These are phyloP conservation scores for Disparrhopalites patrizii DNA, from an alignment of 2,888 invertebrate species.

Conservation along the genomic window DNA sequence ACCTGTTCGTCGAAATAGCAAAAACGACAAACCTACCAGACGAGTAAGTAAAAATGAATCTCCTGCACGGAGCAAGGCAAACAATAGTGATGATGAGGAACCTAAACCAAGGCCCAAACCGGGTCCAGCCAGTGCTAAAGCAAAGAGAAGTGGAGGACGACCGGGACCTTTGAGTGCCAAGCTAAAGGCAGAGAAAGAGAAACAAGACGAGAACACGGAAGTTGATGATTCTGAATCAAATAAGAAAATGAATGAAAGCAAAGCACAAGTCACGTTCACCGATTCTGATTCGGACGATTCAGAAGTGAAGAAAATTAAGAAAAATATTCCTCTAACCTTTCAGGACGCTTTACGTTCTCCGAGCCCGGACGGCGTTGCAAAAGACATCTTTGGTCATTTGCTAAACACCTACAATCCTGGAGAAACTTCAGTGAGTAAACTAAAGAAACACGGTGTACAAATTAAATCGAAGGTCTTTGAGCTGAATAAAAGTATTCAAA, in stretches of 20 bases:
- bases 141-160: conserved; percentile 12
- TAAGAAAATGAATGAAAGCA: not conserved
- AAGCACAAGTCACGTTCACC: not conserved
- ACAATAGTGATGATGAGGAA: not conserved
- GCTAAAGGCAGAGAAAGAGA: conserved; percentile 9
- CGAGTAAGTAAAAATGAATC: not conserved
- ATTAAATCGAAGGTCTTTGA: conserved; percentile 5
- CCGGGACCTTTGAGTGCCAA: conserved; percentile 21
- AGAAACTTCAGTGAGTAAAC: not conserved
- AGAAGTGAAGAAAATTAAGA: conserved; percentile 1
- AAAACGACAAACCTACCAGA: not conserved
- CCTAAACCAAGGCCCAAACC: not conserved
- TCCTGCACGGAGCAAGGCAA: not conserved
- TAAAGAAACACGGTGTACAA: not conserved
- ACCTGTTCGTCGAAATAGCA: not conserved
- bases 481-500: not conserved
- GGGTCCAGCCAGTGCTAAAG: conserved; percentile 12
- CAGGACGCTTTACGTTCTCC: conserved; percentile 26
- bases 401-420: conserved; percentile 12
- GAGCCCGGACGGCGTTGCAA: conserved; percentile 9
- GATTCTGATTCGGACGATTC: conserved; percentile 18
- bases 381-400: conserved; percentile 14
- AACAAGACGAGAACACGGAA: not conserved
- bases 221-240: not conserved
- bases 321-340: conserved; percentile 19